Evolutionary conservation across 2,888 invertebrate genomes (phyloP).

Genomic region (Herminia tarsipennalis): DNA sequence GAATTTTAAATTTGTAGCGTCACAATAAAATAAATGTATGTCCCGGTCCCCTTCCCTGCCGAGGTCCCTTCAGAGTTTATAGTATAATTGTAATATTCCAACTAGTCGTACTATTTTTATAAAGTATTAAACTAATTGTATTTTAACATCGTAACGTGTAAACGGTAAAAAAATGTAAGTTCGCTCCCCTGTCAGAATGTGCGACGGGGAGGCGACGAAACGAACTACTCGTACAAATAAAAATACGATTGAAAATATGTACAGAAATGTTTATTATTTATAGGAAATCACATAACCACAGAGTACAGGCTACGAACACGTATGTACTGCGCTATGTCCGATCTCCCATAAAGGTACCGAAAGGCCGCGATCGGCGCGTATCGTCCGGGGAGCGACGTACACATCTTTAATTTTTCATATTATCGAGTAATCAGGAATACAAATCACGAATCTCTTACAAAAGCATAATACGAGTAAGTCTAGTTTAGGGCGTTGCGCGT

Average conservation of each 20-base stretch:
- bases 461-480: conserved; percentile 82
- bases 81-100: conserved; percentile 56
- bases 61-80: conserved; percentile 50
- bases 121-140: conserved; percentile 46
- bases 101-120: conserved; percentile 66
- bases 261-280: conserved; percentile 83
- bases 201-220: conserved; percentile 33
- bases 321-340: conserved; percentile 64
- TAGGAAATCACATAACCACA: conserved; percentile 78
- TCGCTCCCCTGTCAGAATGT: conserved; percentile 29
- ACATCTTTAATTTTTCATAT: conserved; percentile 78
- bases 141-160: conserved; percentile 41
- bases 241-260: conserved; percentile 83
- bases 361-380: conserved; percentile 65
- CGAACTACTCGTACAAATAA: conserved; percentile 67
- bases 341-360: conserved; percentile 69
- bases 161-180: conserved; percentile 28
- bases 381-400: conserved; percentile 79
- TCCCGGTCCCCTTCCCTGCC: conserved; percentile 53
- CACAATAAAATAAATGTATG: conserved; percentile 53
- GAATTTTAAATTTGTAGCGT: conserved; percentile 64
- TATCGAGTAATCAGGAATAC: conserved; percentile 83
- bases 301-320: conserved; percentile 68
- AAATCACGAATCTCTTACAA: conserved; percentile 84
- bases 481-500: no score